These are phyloP conservation scores for Conistra vaccinii DNA, from an alignment of 2,888 invertebrate genomes.

Conservation along the genomic window DNA sequence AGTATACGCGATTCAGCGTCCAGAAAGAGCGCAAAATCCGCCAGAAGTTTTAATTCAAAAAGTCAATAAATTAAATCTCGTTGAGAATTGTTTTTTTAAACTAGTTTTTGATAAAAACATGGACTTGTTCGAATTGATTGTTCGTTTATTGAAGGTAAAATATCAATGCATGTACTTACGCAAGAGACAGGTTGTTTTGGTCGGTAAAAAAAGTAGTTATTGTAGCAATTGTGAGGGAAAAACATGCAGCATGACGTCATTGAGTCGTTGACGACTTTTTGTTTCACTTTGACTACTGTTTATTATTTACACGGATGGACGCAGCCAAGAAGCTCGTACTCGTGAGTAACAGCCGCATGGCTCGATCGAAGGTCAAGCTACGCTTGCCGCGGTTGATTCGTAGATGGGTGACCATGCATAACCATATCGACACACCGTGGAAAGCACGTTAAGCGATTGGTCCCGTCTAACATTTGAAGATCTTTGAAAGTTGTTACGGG, in stretches of 20 bases:
- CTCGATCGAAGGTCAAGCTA: too few species aligned
- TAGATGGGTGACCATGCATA: too few species aligned
- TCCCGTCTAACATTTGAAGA: too few species aligned
- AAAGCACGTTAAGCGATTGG: too few species aligned
- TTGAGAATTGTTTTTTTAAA: neutral
- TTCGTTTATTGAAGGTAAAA: constrained; percentile 33
- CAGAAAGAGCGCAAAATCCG: too few species aligned
- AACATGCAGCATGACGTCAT: constrained; percentile 31
- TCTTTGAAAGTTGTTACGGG: too few species aligned
- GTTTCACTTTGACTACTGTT: constrained; percentile 1
- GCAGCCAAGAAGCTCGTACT: neutral
- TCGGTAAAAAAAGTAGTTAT: constrained; percentile 11
- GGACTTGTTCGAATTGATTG: constrained; percentile 11
- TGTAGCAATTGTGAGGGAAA: constrained; percentile 6
- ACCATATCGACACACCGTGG: too few species aligned
- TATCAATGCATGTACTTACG: constrained; percentile 22
- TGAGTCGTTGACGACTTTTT: constrained; percentile 14
- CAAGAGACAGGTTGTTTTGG: constrained; percentile 34
- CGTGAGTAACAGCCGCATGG: too few species aligned
- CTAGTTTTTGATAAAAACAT: neutral
- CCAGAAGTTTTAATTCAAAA: too few species aligned
- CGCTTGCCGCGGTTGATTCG: too few species aligned
- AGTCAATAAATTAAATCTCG: neutral
- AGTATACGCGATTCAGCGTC: too few species aligned
- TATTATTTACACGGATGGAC: constrained; percentile 2